Conservation (phyloP, 2,797 vertebrate species). For the Pogonophryne albipinna region DNA sequence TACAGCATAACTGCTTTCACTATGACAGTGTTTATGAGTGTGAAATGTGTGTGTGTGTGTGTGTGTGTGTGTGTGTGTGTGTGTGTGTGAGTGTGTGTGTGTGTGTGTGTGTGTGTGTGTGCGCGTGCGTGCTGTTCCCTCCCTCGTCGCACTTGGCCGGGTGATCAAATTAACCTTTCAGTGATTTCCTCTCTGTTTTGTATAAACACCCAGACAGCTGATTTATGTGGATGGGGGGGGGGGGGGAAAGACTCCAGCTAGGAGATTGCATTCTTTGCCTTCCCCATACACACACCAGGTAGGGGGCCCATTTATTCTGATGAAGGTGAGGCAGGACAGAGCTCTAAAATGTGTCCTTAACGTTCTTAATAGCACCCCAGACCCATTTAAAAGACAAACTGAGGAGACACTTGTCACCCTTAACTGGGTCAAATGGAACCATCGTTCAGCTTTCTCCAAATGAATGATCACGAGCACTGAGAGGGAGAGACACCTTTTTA, state of each 20-base stretch:
- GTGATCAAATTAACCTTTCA: conserved; percentile 67
- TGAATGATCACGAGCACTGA: conserved; percentile 45
- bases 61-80: background rate
- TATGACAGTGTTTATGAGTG: background rate
- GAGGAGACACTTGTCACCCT: conserved; percentile 40
- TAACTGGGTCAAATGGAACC: conserved; percentile 45
- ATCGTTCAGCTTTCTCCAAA: conserved; percentile 21
- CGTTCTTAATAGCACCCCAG: conserved; percentile 36
- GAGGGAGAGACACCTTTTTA: background rate
- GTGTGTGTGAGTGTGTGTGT: background rate
- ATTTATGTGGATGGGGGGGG: conserved; percentile 52
- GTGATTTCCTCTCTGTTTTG: conserved; percentile 46
- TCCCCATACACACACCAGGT: conserved; percentile 4
- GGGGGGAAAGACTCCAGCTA: background rate
- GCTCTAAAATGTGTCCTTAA: conserved; percentile 49
- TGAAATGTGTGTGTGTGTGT: conserved; percentile 5
- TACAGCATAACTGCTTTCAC: conserved; percentile 6
- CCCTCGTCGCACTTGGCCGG: conserved; percentile 23
- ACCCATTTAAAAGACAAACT: conserved; percentile 59
- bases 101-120: background rate
- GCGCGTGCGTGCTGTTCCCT: background rate
- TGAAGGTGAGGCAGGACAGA: conserved; percentile 40
- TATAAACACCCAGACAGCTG: conserved; percentile 50
- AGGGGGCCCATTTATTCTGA: conserved; percentile 36
- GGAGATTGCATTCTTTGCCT: conserved; percentile 46